Base-by-base conservation (phyloP, 2,113 vertebrate genomes). In the Elephantulus edwardii region DNA sequence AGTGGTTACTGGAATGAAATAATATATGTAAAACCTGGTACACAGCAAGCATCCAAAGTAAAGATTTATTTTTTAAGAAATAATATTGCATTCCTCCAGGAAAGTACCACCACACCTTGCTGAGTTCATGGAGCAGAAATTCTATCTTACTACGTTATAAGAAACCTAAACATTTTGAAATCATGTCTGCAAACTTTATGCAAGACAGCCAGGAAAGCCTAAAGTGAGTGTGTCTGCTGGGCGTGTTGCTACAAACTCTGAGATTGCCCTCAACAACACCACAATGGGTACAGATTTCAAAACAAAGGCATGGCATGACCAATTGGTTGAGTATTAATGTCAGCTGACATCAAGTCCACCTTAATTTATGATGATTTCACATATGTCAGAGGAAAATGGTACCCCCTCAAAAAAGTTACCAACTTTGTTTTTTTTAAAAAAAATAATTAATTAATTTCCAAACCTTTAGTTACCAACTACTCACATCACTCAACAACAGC, bases 1-100 rank as follows among this genome's bases (percentile, higher is more conserved):
- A 74, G 20, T 74, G 56, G n/a, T 76, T 84, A 16, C 52, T 81
- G 30, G n/a, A 94, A n/a, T 82, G 33, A 71, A 88, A 77, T 76
- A 58, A 33, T 88, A 81, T 50, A 24, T 48, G 38, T 92, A 81
- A 91, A 91, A 50, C 8, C n/a, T n/a, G n/a, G n/a, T n/a, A n/a
- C n/a, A n/a, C n/a, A n/a, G n/a, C n/a, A n/a, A n/a, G n/a, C n/a
- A n/a, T n/a, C n/a, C n/a, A n/a, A n/a, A n/a, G n/a, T n/a, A n/a
- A n/a, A n/a, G n/a, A n/a, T n/a, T 50, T 50, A 14, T 50, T 50
- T 50, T 50, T 50, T 50, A 12, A 54, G 20, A 54, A 54, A 54
- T 14, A 54, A 54, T 54, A 54, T 5, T 64, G 22, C 8, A 19
- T 74, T 16, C 8, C 13, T 28, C 10, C 8, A 19, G 16, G 22